Conservation (phyloP, 2,797 vertebrate species). For the Denticeps clupeoides region DNA sequence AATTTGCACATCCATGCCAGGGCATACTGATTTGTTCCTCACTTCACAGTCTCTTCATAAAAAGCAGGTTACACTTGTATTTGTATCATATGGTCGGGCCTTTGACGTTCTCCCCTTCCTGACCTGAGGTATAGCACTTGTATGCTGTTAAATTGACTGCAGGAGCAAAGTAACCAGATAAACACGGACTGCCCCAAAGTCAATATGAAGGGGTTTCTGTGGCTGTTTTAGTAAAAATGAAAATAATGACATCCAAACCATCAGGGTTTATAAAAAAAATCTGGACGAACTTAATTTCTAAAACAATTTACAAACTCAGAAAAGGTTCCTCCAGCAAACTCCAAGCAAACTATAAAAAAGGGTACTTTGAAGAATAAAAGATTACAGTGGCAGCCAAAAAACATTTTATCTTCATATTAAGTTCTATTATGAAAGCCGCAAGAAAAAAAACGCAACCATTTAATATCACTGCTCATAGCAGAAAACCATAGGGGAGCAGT, state of each 20-base stretch:
- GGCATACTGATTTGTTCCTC: no score
- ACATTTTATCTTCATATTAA: conserved; percentile 20
- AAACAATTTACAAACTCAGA: conserved; percentile 12
- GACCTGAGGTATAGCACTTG: neutral
- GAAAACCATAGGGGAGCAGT: conserved; percentile 10
- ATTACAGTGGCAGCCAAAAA: conserved; percentile 5
- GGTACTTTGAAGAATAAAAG: conserved; percentile 4
- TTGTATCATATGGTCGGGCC: no score
- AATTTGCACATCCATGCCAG: no score
- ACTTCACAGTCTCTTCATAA: no score
- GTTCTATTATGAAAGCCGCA: conserved; percentile 22
- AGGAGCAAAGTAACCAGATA: conserved; percentile 6
- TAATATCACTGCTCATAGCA: conserved; percentile 4
- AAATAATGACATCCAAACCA: conserved; percentile 13
- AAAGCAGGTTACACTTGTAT: no score
- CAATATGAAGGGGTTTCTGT: conserved; percentile 1
- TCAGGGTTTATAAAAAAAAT: conserved; percentile 8
- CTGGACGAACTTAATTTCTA: conserved; percentile 9
- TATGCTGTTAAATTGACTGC: conserved; percentile 1
- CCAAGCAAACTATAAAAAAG: conserved; percentile 11
- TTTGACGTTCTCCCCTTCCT: no score
- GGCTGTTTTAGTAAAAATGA: conserved; percentile 3
- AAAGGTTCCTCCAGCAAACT: conserved; percentile 4
- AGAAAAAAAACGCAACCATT: conserved; percentile 7
- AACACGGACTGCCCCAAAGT: conserved; percentile 6